Conservation (phyloP, 2,888 invertebrate species). For the Tanypteryx hageni region DNA sequence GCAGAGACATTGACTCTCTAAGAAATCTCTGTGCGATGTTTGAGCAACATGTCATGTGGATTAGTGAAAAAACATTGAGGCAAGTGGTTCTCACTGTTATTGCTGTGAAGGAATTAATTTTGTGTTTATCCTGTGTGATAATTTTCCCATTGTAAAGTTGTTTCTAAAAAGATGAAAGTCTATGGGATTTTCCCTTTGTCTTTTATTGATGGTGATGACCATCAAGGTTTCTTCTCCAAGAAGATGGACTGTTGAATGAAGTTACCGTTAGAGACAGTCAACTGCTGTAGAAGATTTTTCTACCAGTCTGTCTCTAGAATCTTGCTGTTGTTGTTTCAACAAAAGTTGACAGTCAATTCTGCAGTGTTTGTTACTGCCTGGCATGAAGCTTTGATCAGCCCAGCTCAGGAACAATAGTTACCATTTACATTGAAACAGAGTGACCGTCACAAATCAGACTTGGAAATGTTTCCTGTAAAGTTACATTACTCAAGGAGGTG, state of each 20-base stretch:
- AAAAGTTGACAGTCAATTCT: constrained; percentile 29
- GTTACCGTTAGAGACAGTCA: constrained; percentile 39
- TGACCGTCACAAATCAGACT: constrained; percentile 48
- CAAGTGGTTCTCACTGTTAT: constrained; percentile 41
- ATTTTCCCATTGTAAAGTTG: constrained; percentile 57
- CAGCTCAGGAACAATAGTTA: constrained; percentile 63
- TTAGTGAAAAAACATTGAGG: constrained; percentile 4
- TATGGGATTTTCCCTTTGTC: constrained; percentile 39
- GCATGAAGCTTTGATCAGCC: constrained; percentile 48
- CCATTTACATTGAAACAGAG: constrained; percentile 62
- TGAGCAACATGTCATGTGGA: constrained; percentile 9
- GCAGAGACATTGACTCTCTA: neutral
- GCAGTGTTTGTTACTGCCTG: constrained; percentile 52
- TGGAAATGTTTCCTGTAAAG: constrained; percentile 48
- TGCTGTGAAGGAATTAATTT: constrained; percentile 37
- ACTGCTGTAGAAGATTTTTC: constrained; percentile 22
- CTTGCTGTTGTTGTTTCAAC: constrained; percentile 26
- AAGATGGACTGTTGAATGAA: constrained; percentile 46
- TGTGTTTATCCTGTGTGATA: constrained; percentile 53
- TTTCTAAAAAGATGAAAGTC: constrained; percentile 32
- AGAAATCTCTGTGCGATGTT: neutral
- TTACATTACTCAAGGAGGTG: constrained; percentile 36
- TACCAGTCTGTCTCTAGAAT: neutral
- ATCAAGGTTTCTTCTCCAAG: constrained; percentile 41
- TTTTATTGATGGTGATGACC: neutral